These are phyloP conservation scores for Euphonia xanthogaster DNA, from an alignment of 2,797 vertebrate genomes.

Conservation along the genomic window DNA sequence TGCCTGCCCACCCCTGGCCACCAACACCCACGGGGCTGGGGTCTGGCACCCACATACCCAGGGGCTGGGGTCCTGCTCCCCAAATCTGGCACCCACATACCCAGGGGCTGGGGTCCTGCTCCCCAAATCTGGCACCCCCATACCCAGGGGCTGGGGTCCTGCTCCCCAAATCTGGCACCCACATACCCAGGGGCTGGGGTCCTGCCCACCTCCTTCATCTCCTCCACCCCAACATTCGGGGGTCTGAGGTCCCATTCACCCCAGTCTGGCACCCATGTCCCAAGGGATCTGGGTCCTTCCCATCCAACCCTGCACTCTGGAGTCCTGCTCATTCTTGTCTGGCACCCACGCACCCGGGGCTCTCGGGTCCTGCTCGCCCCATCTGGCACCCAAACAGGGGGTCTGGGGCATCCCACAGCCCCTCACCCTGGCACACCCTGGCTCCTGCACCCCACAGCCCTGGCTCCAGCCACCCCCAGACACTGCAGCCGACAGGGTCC, in stretches of 20 bases:
- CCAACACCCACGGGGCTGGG: not conserved
- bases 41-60: not conserved
- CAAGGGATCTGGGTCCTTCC: not conserved
- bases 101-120: not conserved
- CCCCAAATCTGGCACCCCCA: not conserved
- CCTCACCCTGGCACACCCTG: not conserved
- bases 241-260: no score
- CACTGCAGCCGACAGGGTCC: accelerated
- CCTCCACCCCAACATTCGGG: no score
- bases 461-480: not conserved
- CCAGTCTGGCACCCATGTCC: not conserved
- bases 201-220: no score
- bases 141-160: not conserved
- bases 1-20: not conserved
- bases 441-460: not conserved
- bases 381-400: not conserved
- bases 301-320: not conserved
- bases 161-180: not conserved
- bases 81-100: no score
- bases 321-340: not conserved
- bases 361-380: not conserved
- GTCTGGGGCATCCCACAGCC: not conserved
- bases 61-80: not conserved
- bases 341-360: accelerated
- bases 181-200: not conserved